Base-by-base conservation (phyloP, 2,113 vertebrate genomes). In the Cettia cetti region DNA sequence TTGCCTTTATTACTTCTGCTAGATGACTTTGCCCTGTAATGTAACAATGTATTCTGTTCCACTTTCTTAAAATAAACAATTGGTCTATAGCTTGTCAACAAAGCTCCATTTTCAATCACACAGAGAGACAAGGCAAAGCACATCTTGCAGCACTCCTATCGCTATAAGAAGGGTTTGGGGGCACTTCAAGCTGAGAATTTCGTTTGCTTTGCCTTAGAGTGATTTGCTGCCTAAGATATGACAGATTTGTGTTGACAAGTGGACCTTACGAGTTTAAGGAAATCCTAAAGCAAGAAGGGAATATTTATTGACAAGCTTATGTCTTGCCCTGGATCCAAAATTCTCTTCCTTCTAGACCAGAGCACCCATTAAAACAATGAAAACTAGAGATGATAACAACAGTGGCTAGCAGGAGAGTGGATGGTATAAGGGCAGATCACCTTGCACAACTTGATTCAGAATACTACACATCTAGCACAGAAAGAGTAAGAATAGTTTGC, bases 31-130 rank as follows among this genome's bases (percentile, higher is more conserved):
- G 81, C 56, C 72, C 31, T 87, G 79, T 70, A 84, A 92, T 49
- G 26, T 50, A 81, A 31, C 81, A 49, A 74, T 72, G 68, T 52
- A 83, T 82, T 89, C 92, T 75, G 84, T 77, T 83, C 93, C 76
- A 90, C 50, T 96, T 96, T 89, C 92, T 89, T 90, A 95, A 96
- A 96, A 96, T 96, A 96, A 95, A 94, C 74, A 89, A 85, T 47
- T 93, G 71, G 92, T 86, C 82, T 94, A 7, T 0, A 26, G 82
- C 69, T 92, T 95, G 92, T 94, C 96, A 96, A 89, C 83, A 86
- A 89, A 90, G 61, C 91, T 93, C 69, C 37, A n/a, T 65, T 95
- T 92, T 90, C 88, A 72, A 47, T 91, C 90, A 96, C 57, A 63
- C 71, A 75, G 74, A n/a, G 90, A 96, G 86, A 94, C 27, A 4